A percentile compares a stretch with the other conserved stretches of the same genome.
phyloP scores from a whole-genome alignment of 2,797 vertebrate species.

The Mus minutoides region DNA sequence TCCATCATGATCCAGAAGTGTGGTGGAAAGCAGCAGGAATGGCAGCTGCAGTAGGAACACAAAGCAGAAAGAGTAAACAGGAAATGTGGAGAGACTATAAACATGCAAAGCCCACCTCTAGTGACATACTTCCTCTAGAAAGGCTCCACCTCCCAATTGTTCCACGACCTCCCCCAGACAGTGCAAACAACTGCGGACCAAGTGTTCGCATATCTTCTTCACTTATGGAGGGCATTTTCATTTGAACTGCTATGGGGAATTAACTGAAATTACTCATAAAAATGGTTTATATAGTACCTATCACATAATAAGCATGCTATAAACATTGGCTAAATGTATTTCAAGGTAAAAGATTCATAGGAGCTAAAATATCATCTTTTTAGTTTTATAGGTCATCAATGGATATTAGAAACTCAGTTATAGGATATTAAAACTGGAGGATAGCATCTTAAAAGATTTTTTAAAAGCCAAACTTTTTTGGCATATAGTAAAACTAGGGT shows the following conservation, averaged over 20 bases:
- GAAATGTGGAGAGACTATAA: neutral
- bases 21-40: neutral
- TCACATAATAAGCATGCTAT: neutral
- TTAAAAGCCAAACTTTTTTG: conserved; percentile 49
- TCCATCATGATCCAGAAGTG: neutral
- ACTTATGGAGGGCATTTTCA: neutral
- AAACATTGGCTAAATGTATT: conserved; percentile 35
- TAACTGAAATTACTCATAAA: conserved; percentile 19
- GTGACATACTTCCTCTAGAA: neutral
- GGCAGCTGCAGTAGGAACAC: neutral
- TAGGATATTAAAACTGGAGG: neutral
- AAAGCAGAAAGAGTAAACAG: neutral
- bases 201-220: neutral
- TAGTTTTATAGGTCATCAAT: neutral
- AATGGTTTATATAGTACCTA: neutral
- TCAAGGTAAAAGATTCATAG: conserved; percentile 37
- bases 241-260: neutral
- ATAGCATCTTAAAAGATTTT: neutral
- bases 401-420: conserved; percentile 47
- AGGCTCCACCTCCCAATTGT: neutral
- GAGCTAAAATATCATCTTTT: neutral
- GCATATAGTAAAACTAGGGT: conserved; percentile 9
- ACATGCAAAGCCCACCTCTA: neutral
- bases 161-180: neutral
- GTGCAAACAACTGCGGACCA: neutral